These are phyloP conservation scores for Malurus elegans DNA, from an alignment of 2,113 vertebrate genomes.

Conservation along the genomic window DNA sequence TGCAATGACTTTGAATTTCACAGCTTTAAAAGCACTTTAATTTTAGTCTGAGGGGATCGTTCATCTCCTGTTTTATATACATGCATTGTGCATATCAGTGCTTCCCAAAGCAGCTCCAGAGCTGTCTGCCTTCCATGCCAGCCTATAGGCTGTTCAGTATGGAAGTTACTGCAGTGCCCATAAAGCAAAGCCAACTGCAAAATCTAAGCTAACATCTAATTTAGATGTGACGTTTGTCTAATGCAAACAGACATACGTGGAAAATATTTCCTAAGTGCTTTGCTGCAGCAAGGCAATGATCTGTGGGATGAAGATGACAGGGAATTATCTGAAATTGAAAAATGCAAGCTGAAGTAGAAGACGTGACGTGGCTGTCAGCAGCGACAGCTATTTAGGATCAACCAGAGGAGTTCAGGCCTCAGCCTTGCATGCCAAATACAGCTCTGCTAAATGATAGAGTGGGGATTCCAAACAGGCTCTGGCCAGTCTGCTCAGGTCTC, in stretches of 20 bases:
- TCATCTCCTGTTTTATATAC: not conserved
- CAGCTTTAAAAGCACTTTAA: not conserved
- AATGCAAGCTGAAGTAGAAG: not conserved
- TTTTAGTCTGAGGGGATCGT: not conserved
- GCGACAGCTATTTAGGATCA: constrained; percentile 26
- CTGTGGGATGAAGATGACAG: constrained; percentile 42
- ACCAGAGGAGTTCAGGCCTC: constrained; percentile 23
- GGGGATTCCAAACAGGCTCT: constrained; percentile 43
- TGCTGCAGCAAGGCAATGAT: not conserved
- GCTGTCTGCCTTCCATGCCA: not conserved
- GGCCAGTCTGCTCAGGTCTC: not conserved
- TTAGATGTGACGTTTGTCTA: not conserved
- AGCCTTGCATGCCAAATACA: constrained; percentile 43
- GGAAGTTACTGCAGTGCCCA: not conserved
- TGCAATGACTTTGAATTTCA: not conserved
- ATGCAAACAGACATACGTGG: not conserved
- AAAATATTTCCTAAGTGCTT: not conserved
- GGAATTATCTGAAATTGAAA: constrained; percentile 21
- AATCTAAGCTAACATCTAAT: not conserved
- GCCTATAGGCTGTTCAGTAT: not conserved
- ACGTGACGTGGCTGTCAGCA: constrained; percentile 53
- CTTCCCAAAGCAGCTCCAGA: not conserved
- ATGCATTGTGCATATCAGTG: not conserved
- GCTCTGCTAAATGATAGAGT: constrained; percentile 70
- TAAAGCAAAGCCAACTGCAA: not conserved